Base-by-base conservation (phyloP, 1,140 invertebrate genomes). In the Amyelois transitella region DNA sequence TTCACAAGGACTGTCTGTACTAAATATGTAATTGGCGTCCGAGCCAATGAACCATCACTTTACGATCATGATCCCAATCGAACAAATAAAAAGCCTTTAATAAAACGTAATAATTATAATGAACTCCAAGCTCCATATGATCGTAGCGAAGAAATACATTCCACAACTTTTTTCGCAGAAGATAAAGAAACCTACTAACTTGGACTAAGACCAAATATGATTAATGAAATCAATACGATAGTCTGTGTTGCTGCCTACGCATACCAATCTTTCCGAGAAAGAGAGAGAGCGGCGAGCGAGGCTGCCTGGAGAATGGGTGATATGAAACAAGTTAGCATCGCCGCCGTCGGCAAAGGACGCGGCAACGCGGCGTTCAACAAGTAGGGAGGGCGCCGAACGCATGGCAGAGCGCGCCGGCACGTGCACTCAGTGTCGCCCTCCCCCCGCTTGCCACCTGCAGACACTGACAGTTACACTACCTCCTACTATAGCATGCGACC, bases 321-420 rank as follows among this genome's bases (percentile, higher is more conserved):
- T 56, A 43, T 47, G 51, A 56, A 56, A 52, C 53, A 53, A 62
- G 56, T 45, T 61, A 58, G 64, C 55, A 58, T 53, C 47, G 24
- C 44, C 17, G 47, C 19, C 51, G 55, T 43, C 67, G 58, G 57
- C 55, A 55, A 59, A 51, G 62, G 60, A 43, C 43, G 53, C 57
- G 58, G 47, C 59, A 58, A 52, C 64, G 60, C 61, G 64, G 71
- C 69, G 75, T 67, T 77, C 81, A 86, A 83, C 83, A 85, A 85
- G 83, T 83, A 75, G 70, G 75, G 63, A 68, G 70, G 69, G 67
- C 64, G 65, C 25, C 66, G 71, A 72, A 72, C 70, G 79, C 72
- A 72, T 75, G 74, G 75, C 75, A 65, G 67, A 66, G 62, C 60
- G 66, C 59, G 65, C 64, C 63, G 78, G 73, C 81, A 84, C 81